phyloP scores from a whole-genome alignment of 1,140 invertebrate genomes.

The Meloidogyne exigua region DNA sequence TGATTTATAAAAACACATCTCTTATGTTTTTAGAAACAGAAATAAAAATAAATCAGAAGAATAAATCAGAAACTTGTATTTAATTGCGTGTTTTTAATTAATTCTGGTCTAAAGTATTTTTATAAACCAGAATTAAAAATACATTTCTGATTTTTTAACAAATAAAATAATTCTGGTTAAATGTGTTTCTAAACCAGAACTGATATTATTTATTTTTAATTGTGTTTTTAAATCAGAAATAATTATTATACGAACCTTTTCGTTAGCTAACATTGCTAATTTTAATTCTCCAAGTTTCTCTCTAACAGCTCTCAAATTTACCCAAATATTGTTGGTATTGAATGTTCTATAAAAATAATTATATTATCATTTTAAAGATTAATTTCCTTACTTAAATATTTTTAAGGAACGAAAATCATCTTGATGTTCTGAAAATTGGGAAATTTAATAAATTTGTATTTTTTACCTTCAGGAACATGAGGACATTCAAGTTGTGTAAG shows the following conservation, averaged over 20 bases:
- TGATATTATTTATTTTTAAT: not conserved
- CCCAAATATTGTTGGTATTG: slow-evolving; percentile 99
- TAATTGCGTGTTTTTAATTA: not conserved
- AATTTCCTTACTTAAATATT: slow-evolving; percentile 77
- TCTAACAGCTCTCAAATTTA: slow-evolving; percentile 84
- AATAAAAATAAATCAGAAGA: too few relatives aligned
- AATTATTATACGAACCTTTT: slow-evolving; percentile 44
- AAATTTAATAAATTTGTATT: slow-evolving; percentile 61
- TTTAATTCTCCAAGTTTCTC: slow-evolving; percentile 77
- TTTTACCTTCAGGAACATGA: slow-evolving; percentile 92
- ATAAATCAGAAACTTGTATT: too few relatives aligned
- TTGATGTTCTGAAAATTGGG: not conserved
- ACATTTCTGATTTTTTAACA: too few relatives aligned
- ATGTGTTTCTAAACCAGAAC: not conserved
- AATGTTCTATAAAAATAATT: slow-evolving; percentile 73
- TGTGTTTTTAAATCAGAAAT: not conserved
- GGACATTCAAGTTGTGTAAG: slow-evolving; percentile 92
- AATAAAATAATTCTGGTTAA: too few relatives aligned
- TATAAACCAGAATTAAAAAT: too few relatives aligned
- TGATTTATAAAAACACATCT: not conserved
- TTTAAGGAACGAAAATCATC: slow-evolving; percentile 99
- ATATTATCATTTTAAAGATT: not conserved
- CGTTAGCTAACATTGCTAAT: slow-evolving; percentile 83
- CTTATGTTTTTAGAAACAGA: too few relatives aligned
- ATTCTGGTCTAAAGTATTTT: not conserved